These are phyloP conservation scores for Geopemphigus sp. DNA, from an alignment of 1,140 invertebrate species.

Conservation along the genomic window DNA sequence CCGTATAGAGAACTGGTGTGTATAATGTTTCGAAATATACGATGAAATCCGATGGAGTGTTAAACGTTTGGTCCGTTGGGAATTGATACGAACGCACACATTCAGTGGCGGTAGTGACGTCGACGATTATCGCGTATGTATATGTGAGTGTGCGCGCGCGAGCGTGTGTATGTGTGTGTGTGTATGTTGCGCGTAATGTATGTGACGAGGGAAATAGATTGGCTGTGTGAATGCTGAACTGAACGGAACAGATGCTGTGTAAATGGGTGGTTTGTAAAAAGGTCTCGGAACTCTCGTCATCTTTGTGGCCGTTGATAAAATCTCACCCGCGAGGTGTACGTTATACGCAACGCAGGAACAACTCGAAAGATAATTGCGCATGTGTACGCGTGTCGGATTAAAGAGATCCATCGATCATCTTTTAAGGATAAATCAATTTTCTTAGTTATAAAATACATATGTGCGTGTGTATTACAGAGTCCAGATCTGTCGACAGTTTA, in stretches of 20 bases:
- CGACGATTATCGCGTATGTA: not conserved
- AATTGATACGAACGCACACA: slow-evolving; percentile 23
- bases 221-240: slow-evolving; percentile 10
- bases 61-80: slow-evolving; percentile 41
- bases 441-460: no score
- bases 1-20: not conserved
- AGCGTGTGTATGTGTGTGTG: no score
- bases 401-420: no score
- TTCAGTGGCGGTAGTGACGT: not conserved
- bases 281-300: slow-evolving; percentile 6
- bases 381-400: no score
- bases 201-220: slow-evolving; percentile 26
- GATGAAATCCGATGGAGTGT: slow-evolving; percentile 42
- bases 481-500: no score
- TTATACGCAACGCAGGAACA: no score
- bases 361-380: no score
- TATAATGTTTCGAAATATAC: slow-evolving; percentile 20
- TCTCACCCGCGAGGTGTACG: not conserved
- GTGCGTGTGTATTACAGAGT: no score
- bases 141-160: no score
- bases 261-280: slow-evolving; percentile 23
- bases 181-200: not conserved
- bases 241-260: not conserved
- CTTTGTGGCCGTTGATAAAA: not conserved
- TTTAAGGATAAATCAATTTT: no score